Base-by-base conservation (phyloP, 2,797 vertebrate species). In the Falco peregrinus region DNA sequence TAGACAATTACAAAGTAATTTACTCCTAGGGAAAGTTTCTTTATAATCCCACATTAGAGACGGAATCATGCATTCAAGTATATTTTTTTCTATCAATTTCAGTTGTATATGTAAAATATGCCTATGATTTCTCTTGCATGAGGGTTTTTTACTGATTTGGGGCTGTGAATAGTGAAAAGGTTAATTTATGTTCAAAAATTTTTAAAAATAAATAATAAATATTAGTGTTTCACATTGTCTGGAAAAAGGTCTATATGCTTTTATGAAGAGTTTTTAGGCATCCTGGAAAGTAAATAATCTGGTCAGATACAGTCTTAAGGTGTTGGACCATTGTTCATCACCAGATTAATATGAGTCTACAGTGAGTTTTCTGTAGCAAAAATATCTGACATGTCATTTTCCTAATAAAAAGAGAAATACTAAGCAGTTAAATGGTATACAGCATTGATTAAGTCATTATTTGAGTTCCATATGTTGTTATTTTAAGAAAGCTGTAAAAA, bases 401-500 rank as follows among this genome's bases (percentile, higher is more conserved):
- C 35, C 4, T 43, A 60, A 64, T 60, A 64, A 71, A 78, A 75
- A 51, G 26, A 54, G 6, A 57, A 87, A 79, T 70, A 79, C 4
- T 75, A 74, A 75, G 26, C 16, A 81, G 4, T 21, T 18, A 90
- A 84, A 76, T 50, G 6, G 8, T 60, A 80, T 53, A 77, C 8
- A 70, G 8, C 19, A 83, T 60, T 88, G 81, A 87, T 84, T 43
- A 90, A 89, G 50, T 41, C 26, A 87, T 85, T 70, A 82, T 69
- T 70, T 80, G n/a, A 71, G 28, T 68, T 60, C 6, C 11, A 12
- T 35, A 63, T 17, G 4, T 57, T 24, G 4, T 2, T 56, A 74
- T 74, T 64, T 85, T 75, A 77, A 60, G 68, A 80, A 95, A 82
- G 11, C 11, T 74, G 6, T 80, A 87, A 92, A 92, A 94, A 94